Base-by-base conservation (phyloP, 2,113 vertebrate species). In the Tupaia chinensis region DNA sequence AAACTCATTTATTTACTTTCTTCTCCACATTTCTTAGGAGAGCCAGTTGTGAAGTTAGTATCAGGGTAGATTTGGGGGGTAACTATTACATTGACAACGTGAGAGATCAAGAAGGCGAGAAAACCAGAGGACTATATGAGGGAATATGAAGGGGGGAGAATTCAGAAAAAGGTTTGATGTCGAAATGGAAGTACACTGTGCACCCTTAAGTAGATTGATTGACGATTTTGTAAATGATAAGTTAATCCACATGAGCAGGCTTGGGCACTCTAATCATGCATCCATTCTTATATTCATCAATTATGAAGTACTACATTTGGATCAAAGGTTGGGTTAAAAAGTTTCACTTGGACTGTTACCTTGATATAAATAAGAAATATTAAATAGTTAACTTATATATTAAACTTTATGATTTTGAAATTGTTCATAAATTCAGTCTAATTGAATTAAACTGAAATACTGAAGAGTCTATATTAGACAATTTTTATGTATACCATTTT, bases 11-110 rank as follows among this genome's bases (percentile, higher is more conserved):
- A 23, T 87, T 79, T 94, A 29, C 81, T 95, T 93, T n/a, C 3
- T 74, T 83, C 16, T 92, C 25, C 63, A 53, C 10, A 78, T 95
- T 92, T 96, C 87, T 70, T 66, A 95, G 23, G 69, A 79, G 89
- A 82, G 58, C 14, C 63, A 95, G n/a, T 22, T 87, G 16, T 85
- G 54, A 14, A 90, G 54, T 93, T 93, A 69, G 56, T 91, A 82
- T 23, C 19, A 25, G 29, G 56, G 4, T 91, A 27, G 61, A 88
- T 87, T 87, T 69, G 23, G 3, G 11, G 56, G 9, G 53, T 87
- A 17, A 68, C 8, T 19, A 63, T 65, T 69, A 66, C 61, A 54
- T 12, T 34, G 53, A 83, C 27, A 61, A 5, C 86, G 15, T 23
- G 32, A 79, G n/a, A 90, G 58, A 70, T 74, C 14, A 65, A 23